Evolutionary conservation across 2,113 vertebrate genomes (phyloP).

Genomic region (Grammomys surdaster): DNA sequence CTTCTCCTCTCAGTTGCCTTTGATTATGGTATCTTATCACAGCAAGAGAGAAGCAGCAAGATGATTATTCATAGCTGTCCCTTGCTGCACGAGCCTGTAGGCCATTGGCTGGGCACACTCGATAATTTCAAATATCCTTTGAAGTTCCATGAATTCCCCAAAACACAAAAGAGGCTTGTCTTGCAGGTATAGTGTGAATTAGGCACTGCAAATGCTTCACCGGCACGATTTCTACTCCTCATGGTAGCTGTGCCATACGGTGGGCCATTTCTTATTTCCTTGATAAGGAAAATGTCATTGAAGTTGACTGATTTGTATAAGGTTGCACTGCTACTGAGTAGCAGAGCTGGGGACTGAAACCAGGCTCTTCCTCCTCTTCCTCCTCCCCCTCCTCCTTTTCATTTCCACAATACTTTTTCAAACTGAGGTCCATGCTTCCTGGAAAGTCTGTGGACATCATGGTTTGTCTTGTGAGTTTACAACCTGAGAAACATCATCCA

Average conservation of each 20-base stretch:
- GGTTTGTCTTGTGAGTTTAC: not conserved
- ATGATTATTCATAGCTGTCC: not conserved
- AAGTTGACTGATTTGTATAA: not conserved
- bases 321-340: not conserved
- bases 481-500: constrained; percentile 6
- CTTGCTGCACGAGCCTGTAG: too few relatives aligned
- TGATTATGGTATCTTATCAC: not conserved
- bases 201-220: not conserved
- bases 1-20: not conserved
- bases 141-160: not conserved
- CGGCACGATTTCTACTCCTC: not conserved
- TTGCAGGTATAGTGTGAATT: not conserved
- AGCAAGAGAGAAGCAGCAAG: not conserved
- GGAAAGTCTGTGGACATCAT: not conserved
- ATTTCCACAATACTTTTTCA: not conserved
- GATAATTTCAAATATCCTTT: constrained; percentile 3
- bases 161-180: not conserved
- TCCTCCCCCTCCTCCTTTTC: not conserved
- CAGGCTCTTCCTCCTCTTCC: not conserved
- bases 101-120: not conserved
- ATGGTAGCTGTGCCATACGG: not conserved
- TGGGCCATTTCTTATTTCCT: not conserved
- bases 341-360: not conserved
- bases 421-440: not conserved
- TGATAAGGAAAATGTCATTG: not conserved